A percentile compares a stretch with the other conserved stretches of the same genome.
These are phyloP conservation scores for Frieseomelitta varia DNA, from an alignment of 1,140 invertebrate species.

Conservation along the genomic window DNA sequence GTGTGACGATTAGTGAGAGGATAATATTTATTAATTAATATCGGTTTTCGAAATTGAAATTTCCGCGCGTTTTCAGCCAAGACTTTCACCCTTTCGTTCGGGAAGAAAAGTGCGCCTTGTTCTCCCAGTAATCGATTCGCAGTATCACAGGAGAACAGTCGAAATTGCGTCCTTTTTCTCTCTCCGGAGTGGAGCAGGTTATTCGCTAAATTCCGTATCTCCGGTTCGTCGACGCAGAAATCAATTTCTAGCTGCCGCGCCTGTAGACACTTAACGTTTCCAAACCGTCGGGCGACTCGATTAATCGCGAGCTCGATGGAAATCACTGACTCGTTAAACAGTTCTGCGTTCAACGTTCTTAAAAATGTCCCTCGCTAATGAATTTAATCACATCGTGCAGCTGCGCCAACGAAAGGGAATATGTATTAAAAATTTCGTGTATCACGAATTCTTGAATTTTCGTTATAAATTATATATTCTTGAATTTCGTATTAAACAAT, in stretches of 20 bases:
- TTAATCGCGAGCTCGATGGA: constrained; percentile 8
- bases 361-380: background rate
- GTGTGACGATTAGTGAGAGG: background rate
- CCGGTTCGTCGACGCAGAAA: background rate
- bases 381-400: background rate
- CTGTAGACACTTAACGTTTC: constrained; percentile 15
- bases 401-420: background rate
- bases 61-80: background rate
- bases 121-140: constrained; percentile 8
- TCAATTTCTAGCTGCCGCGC: constrained; percentile 13
- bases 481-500: too few relatives aligned
- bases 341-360: background rate
- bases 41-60: constrained; percentile 1
- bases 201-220: constrained; percentile 8
- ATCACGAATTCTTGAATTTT: background rate
- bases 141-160: background rate
- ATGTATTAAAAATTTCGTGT: background rate
- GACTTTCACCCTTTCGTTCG: background rate
- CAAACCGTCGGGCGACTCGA: constrained; percentile 2
- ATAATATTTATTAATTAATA: background rate
- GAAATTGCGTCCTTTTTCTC: constrained; percentile 33
- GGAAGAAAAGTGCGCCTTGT: background rate
- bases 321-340: constrained; percentile 12
- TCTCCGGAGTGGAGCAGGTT: background rate
- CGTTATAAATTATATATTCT: too few relatives aligned